Percentiles rank a stretch among this genome's conserved stretches.
Conservation (phyloP, 2,888 invertebrate genomes). For the Apodemia zela region DNA sequence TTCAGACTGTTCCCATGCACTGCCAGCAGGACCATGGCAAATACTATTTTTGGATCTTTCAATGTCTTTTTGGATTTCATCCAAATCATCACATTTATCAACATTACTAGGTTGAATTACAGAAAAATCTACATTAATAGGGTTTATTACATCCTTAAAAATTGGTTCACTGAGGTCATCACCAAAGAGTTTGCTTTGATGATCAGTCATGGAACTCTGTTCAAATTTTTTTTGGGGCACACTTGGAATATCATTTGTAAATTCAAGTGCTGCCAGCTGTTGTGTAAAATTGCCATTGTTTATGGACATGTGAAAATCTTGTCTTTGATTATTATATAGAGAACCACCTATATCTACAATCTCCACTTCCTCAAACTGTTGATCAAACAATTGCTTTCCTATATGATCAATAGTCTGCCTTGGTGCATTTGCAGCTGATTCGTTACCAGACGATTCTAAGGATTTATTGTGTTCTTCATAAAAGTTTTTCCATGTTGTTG, state of each 20-base stretch:
- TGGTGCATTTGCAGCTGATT: conserved; percentile 43
- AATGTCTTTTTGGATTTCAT: conserved; percentile 57
- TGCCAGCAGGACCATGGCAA: conserved; percentile 40
- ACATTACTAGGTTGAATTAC: conserved; percentile 40
- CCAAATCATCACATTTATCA: conserved; percentile 52
- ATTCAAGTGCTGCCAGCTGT: conserved; percentile 48
- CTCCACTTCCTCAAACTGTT: conserved; percentile 63
- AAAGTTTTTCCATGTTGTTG: conserved; percentile 71
- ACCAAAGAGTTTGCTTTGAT: conserved; percentile 52
- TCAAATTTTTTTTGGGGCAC: conserved; percentile 52
- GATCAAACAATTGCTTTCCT: conserved; percentile 57
- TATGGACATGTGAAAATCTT: conserved; percentile 44
- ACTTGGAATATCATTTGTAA: conserved; percentile 42
- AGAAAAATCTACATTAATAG: conserved; percentile 61
- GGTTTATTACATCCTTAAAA: conserved; percentile 48
- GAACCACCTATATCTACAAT: conserved; percentile 46
- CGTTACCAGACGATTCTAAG: conserved; percentile 60
- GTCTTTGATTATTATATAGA: conserved; percentile 35
- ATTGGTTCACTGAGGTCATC: conserved; percentile 48
- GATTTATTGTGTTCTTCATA: conserved; percentile 71
- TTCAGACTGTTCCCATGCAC: conserved; percentile 46
- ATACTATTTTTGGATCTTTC: conserved; percentile 39
- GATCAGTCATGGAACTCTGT: conserved; percentile 54
- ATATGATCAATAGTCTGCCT: conserved; percentile 49
- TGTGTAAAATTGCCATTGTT: conserved; percentile 49